Evolutionary conservation across 2,888 invertebrate species (phyloP).

Genomic region (Meteorus colon): DNA sequence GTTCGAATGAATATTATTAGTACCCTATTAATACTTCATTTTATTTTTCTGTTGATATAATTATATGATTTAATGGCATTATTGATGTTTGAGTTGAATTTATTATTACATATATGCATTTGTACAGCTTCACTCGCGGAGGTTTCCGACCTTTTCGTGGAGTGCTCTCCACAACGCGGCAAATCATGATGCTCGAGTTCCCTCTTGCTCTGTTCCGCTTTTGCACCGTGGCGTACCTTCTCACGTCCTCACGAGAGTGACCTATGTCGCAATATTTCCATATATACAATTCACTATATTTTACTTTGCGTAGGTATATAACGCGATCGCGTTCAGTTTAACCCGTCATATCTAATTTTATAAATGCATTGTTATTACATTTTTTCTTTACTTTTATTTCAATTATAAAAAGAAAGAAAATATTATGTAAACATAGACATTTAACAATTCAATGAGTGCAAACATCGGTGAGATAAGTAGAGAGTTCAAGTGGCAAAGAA

Average conservation of each 20-base stretch:
- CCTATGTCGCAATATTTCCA: slow-evolving; percentile 51
- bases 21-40: no score
- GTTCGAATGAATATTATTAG: no score
- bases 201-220: slow-evolving; percentile 38
- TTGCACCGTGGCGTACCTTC: slow-evolving; percentile 48
- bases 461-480: background rate
- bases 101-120: background rate
- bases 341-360: slow-evolving; percentile 9
- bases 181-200: slow-evolving; percentile 51
- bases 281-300: slow-evolving; percentile 31
- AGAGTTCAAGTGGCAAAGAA: background rate
- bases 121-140: background rate
- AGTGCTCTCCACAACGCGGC: slow-evolving; percentile 32
- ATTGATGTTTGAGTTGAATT: background rate
- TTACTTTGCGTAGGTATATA: background rate
- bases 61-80: background rate
- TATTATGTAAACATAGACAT: slow-evolving; percentile 1
- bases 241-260: slow-evolving; percentile 51
- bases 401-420: background rate
- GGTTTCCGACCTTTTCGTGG: slow-evolving; percentile 53
- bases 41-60: background rate
- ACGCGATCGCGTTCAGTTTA: slow-evolving; percentile 5
- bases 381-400: background rate
- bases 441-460: background rate
- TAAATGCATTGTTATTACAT: slow-evolving; percentile 31